Evolutionary conservation across 2,113 vertebrate species (phyloP), one percentile per base, ranked within the genome.

Genomic region (Mobula birostris): DNA sequence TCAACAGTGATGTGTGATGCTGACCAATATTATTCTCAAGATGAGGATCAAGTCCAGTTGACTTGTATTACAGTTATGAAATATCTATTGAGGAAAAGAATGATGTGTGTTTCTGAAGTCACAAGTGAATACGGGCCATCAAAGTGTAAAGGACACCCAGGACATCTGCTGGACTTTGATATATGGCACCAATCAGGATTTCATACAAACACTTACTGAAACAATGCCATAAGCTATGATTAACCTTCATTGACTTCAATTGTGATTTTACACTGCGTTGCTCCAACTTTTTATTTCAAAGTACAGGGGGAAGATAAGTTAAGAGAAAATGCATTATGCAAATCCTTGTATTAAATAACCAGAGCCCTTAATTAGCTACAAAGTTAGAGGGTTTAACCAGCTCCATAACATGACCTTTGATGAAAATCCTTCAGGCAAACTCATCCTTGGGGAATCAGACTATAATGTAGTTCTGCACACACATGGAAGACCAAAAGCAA

Each of bases 181-280:
- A 19, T 66, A 66, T 66, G 11, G 58, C 58, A 66, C 11, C 76
- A 29, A 88, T 63, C 15, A n/a, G 5, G 14, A 66, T 14, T 66
- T 88, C 83, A 63, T 66, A n/a, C 85, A 66, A 88, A 88, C 21
- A 61, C 83, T 70, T 61, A n/a, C 83, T 61, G 56, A 61, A 87
- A 61, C 58, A n/a, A n/a, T 66, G 85, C 58, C 63, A 15, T 61
- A 27, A 66, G 58, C 61, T 88, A 17, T 15, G 83, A n/a, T 63
- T 58, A 29, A 85, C 11, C 56, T 87, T 66, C 58, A 66, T 29
- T 66, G 85, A 66, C 29, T 88, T 88, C 3, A 9, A 61, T 5
- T 61, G 24, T 29, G n/a, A 79, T 79, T 32, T 79, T 79, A 58
- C 21, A 85, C 58, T 87, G 11, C 29, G 32, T n/a, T 61, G 56